Percentiles rank a stretch among this genome's conserved stretches.
Evolutionary conservation across 2,888 invertebrate species (phyloP).

Genomic region (Ophion costatus): DNA sequence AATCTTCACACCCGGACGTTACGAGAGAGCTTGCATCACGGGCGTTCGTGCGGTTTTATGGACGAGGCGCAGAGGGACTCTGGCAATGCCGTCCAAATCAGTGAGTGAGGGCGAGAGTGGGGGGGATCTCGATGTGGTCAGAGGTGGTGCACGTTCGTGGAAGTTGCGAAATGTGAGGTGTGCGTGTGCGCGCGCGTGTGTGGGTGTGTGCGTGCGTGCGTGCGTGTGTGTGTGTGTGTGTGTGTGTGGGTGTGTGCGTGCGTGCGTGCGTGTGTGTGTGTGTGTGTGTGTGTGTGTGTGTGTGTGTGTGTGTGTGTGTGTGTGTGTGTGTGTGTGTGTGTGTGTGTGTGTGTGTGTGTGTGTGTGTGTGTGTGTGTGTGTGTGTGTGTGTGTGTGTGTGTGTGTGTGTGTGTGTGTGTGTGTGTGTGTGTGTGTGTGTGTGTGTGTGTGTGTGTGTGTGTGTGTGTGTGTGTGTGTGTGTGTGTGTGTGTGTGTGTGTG

Average conservation of each 20-base stretch:
- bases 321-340: neutral
- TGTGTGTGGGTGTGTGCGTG: neutral
- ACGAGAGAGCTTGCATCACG: conserved; percentile 60
- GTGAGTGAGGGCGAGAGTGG: conserved; percentile 12
- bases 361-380: neutral
- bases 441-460: neutral
- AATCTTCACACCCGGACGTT: conserved; percentile 61
- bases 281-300: neutral
- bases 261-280: neutral
- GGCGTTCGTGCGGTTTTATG: conserved; percentile 59
- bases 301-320: neutral
- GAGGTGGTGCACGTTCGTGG: conserved; percentile 22
- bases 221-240: neutral
- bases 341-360: neutral
- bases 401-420: neutral
- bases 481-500: neutral
- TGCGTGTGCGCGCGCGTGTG: neutral
- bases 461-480: neutral
- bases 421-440: neutral
- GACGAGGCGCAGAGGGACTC: conserved; percentile 46
- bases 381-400: neutral
- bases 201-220: neutral
- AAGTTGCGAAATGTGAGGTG: conserved; percentile 20
- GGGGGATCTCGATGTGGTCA: conserved; percentile 22
- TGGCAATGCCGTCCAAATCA: conserved; percentile 31